Evolutionary conservation across 2,888 invertebrate genomes (phyloP).

Genomic region (Galeopsomyia nigrocyanea): DNA sequence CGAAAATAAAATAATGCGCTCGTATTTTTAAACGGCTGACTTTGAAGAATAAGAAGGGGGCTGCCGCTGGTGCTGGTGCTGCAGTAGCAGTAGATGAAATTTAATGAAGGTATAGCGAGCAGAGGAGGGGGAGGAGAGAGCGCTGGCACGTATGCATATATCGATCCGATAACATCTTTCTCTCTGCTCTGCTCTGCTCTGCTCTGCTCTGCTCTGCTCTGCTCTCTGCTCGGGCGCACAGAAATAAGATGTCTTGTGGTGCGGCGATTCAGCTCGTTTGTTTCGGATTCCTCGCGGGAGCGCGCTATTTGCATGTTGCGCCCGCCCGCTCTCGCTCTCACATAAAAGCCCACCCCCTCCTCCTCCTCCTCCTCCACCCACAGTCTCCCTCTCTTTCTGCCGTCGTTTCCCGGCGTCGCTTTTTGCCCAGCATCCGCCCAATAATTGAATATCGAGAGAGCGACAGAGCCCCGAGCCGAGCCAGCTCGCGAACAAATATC

Average conservation of each 20-base stretch:
- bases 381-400: neutral
- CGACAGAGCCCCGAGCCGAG: conserved; percentile 54
- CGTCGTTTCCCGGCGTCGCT: conserved; percentile 51
- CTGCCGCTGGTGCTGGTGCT: neutral
- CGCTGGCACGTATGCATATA: conserved; percentile 51
- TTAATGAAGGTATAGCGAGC: conserved; percentile 45
- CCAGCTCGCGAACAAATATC: conserved; percentile 48
- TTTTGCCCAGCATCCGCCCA: conserved; percentile 57
- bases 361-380: too few species aligned
- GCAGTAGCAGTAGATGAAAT: conserved; percentile 42
- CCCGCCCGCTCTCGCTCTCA: neutral
- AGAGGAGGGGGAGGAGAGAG: conserved; percentile 18
- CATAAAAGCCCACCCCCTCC: conserved; percentile 2
- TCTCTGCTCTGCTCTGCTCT: neutral
- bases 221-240: conserved; percentile 2
- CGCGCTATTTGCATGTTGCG: conserved; percentile 47
- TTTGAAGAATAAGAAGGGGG: conserved; percentile 43
- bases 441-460: conserved; percentile 65
- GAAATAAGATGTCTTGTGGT: conserved; percentile 25
- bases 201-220: neutral
- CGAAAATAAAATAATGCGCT: conserved; percentile 35
- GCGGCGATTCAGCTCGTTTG: conserved; percentile 49
- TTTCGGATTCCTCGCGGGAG: conserved; percentile 43
- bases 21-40: conserved; percentile 37
- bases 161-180: conserved; percentile 51